Evolutionary conservation across 2,888 invertebrate species (phyloP), one percentile per base, ranked within the genome.

Genomic region (Dioctria rufipes): DNA sequence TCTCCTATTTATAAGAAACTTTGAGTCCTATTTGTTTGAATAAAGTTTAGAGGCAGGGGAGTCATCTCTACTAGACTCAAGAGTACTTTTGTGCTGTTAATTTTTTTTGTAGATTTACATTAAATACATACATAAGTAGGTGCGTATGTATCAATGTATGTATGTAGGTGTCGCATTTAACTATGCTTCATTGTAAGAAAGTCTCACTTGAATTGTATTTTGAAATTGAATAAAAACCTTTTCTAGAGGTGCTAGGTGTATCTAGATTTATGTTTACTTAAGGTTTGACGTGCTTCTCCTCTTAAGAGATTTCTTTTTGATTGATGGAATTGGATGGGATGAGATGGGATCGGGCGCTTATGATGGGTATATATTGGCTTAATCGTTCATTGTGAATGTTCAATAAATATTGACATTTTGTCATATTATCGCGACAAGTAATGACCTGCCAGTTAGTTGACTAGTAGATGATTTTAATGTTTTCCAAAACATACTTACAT

Each of bases 1-100:
- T 25, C 65, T n/a, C 11, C 65, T 65, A 65, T 65, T 65, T 65
- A 65, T 65, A 65, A 65, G 37, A 54, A 46, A 54, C 3, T 54
- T 54, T 54, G 54, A n/a, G 3, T 54, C 54, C 54, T 54, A 54
- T 11, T 11, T n/a, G 25, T 54, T 54, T n/a, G 11, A 11, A 54
- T 54, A n/a, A 11, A n/a, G 54, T 54, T 6, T 46, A 8, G 8
- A 46, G 46, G 46, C 46, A 54, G 54, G 25, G 54, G 54, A 54
- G 54, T 3, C 25, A 25, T 25, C 25, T 25, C 25, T 25, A 25
- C 25, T 25, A 25, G 25, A 25, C 2, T 25, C 54, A 6, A 54
- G 54, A 11, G 54, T n/a, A 54, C 54, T 54, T 54, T n/a, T 2
- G 11, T 1, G 6, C 54, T 11, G 54, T 54, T 54, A 54, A 54